A percentile compares a stretch with the other conserved stretches of the same genome.
phyloP scores from a whole-genome alignment of 2,888 invertebrate genomes.

The Geotrupes spiniger region DNA sequence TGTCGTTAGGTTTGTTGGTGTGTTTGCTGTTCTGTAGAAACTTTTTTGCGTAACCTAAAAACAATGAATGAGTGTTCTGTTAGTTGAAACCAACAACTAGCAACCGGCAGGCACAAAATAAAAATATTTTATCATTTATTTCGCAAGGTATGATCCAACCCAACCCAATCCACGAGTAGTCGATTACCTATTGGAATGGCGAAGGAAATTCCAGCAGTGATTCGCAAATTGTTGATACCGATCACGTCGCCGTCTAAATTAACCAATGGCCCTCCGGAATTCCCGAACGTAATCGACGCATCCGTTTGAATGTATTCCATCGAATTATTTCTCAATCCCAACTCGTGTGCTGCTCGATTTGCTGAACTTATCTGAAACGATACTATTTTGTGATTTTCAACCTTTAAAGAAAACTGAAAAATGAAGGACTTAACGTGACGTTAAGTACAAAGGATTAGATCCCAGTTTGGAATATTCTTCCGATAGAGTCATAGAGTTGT shows the following conservation, averaged over 20 bases:
- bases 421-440: too few species aligned
- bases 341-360: constrained; percentile 67
- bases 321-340: constrained; percentile 58
- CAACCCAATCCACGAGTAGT: too few species aligned
- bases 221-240: constrained; percentile 89
- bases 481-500: too few species aligned
- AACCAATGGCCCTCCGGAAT: constrained; percentile 92
- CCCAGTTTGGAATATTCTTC: too few species aligned
- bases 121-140: too few species aligned
- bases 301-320: constrained; percentile 94
- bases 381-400: too few species aligned
- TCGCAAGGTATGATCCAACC: too few species aligned
- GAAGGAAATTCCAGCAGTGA: constrained; percentile 90
- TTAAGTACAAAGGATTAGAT: too few species aligned
- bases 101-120: too few species aligned
- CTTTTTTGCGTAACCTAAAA: constrained; percentile 67
- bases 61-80: background rate
- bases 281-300: constrained; percentile 92
- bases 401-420: too few species aligned
- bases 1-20: constrained; percentile 19
- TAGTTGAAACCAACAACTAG: too few species aligned
- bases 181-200: constrained; percentile 76
- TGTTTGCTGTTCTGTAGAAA: constrained; percentile 60
- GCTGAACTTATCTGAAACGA: constrained; percentile 48
- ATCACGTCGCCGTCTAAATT: constrained; percentile 93